These are phyloP conservation scores for Apus apus DNA, from an alignment of 2,113 vertebrate genomes.

Conservation along the genomic window DNA sequence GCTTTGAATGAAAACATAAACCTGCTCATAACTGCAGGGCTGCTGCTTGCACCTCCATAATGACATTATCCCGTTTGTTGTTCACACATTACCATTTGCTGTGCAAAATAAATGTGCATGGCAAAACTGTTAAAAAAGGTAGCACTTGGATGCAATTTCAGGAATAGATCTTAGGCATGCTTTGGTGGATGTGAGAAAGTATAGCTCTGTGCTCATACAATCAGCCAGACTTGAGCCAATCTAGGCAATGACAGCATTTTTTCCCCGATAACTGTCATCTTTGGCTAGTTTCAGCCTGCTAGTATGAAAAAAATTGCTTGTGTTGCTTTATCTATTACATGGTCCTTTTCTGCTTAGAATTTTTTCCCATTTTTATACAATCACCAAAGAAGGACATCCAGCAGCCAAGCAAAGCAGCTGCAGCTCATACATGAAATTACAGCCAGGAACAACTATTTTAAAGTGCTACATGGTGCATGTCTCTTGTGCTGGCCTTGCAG, in stretches of 20 bases:
- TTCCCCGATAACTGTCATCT: background rate
- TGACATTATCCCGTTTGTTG: background rate
- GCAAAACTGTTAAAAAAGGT: background rate
- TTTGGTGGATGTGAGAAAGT: background rate
- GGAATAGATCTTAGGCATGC: background rate
- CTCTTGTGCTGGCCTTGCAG: background rate
- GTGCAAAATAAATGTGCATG: background rate
- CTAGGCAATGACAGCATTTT: background rate
- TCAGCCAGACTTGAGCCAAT: background rate
- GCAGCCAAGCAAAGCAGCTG: background rate
- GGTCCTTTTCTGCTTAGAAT: background rate
- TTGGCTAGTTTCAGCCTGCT: background rate
- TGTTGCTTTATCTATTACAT: background rate
- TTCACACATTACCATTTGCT: background rate
- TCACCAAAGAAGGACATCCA: background rate
- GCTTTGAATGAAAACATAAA: background rate
- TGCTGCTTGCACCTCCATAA: background rate
- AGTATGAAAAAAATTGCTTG: background rate
- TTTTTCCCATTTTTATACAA: background rate
- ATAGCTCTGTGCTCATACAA: rapidly evolving
- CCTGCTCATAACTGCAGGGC: background rate
- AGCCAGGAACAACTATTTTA: background rate
- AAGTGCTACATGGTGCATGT: background rate
- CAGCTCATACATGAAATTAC: background rate
- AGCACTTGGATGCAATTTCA: background rate